Base-by-base conservation (phyloP, 2,888 invertebrate species). In the Zygogramma bicolorata region DNA sequence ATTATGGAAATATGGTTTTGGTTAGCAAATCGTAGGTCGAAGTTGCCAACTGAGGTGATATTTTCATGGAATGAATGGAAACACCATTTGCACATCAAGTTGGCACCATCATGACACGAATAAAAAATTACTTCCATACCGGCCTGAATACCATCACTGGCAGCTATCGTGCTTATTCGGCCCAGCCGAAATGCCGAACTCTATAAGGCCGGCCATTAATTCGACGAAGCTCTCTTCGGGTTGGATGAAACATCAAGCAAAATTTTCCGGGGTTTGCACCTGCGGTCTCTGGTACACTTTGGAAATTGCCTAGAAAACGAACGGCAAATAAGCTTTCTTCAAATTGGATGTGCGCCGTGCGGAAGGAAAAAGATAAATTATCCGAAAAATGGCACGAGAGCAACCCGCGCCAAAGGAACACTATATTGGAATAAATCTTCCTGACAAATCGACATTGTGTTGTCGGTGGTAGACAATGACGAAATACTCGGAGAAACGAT, bases 361-460 rank as follows among this genome's bases (percentile, higher is more conserved):
- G 82, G 81, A 84, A 84, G 80, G 81, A 79, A 83, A 83, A 83
- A 85, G 84, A 85, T 84, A 85, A 84, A 85, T 85, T 84, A 84
- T 83, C 82, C 75, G 81, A 83, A 84, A 66, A 66, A 66, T 22
- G 22, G 58, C 53, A 59, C 15, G 38, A 10, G n/a, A 15, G 22
- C 34, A 42, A 40, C 38, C 15, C n/a, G 13, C 25, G 18, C 10
- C 31, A 25, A 38, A 27, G 40, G 38, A 42, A 34, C 15, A 61
- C 15, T 58, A 65, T 61, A 65, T 62, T 42, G 59, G 70, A 49
- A 84, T 84, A 84, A 84, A 84, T 84, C 84, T 83, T 81, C 78
- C 78, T 84, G 84, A 84, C 84, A 84, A 84, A 84, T 84, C 83
- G 84, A 84, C 83, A 83, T 83, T 82, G 80, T 65, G 63, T 59